Conservation (phyloP, 2,113 vertebrate species). For the Leptosomus discolor region DNA sequence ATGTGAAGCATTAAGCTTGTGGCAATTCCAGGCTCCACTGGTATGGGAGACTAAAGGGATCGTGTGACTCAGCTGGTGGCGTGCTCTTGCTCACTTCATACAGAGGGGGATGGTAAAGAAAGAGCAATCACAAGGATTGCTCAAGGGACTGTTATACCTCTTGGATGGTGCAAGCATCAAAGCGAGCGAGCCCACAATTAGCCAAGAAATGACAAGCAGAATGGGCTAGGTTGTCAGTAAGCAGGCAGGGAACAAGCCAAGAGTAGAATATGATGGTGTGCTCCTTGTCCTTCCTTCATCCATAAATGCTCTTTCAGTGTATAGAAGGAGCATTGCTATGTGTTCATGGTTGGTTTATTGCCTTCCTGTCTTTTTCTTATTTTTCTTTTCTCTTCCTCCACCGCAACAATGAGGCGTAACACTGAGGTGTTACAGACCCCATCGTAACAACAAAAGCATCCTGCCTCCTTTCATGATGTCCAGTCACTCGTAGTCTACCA, state of each 20-base stretch:
- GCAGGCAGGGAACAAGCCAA: background rate
- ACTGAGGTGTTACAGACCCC: background rate
- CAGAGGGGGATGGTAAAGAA: background rate
- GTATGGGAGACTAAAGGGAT: background rate
- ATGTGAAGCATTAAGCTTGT: background rate
- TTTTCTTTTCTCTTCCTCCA: background rate
- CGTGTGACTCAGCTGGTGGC: slow-evolving; percentile 14
- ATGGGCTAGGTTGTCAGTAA: background rate
- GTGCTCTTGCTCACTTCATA: background rate
- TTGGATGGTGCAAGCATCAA: background rate
- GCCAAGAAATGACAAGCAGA: background rate
- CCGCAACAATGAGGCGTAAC: background rate
- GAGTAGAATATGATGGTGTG: background rate
- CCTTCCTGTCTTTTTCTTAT: background rate
- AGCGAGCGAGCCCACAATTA: background rate
- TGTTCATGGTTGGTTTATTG: background rate
- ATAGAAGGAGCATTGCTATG: background rate
- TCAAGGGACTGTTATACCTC: background rate
- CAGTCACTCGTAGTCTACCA: background rate
- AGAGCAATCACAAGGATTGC: background rate
- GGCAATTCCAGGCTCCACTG: background rate
- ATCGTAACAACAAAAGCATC: background rate
- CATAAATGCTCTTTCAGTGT: background rate
- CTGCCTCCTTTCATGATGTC: background rate
- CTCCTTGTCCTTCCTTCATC: background rate